A percentile compares a stretch with the other conserved stretches of the same genome.
These are phyloP conservation scores for Pterostichus niger DNA, from an alignment of 2,888 invertebrate genomes.

Conservation along the genomic window DNA sequence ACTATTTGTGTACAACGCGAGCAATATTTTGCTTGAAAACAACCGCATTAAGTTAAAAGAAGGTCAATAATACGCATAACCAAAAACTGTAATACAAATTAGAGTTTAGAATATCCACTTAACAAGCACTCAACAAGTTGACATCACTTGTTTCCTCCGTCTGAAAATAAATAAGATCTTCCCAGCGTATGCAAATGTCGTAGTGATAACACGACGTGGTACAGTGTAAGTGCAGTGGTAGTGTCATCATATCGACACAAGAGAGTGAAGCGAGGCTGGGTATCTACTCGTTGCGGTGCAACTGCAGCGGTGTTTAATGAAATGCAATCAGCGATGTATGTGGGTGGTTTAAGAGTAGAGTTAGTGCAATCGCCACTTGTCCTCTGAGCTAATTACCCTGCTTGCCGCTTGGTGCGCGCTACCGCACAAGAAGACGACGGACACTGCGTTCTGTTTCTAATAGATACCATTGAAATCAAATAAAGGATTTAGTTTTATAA, in stretches of 20 bases:
- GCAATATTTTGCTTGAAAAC: too few species aligned
- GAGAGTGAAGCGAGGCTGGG: too few species aligned
- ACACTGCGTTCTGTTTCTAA: too few species aligned
- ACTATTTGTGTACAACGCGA: too few species aligned
- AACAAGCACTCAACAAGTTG: background rate
- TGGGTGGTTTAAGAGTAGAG: slow-evolving; percentile 58
- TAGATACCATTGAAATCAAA: too few species aligned
- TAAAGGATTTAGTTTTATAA: too few species aligned
- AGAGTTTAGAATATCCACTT: background rate
- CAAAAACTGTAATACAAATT: too few species aligned
- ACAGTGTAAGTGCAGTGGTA: slow-evolving; percentile 59
- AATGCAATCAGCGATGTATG: slow-evolving; percentile 62
- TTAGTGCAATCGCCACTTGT: slow-evolving; percentile 56
- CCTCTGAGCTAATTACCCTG: slow-evolving; percentile 55
- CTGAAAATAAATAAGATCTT: slow-evolving; percentile 58
- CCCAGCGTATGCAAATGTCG: slow-evolving; percentile 56
- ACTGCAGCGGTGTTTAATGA: slow-evolving; percentile 58
- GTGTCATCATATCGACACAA: slow-evolving; percentile 22
- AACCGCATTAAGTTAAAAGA: too few species aligned
- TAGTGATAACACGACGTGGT: slow-evolving; percentile 48
- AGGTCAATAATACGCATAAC: too few species aligned
- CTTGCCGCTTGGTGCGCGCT: background rate
- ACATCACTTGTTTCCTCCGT: background rate
- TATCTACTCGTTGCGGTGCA: background rate
- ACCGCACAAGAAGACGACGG: slow-evolving; percentile 43